Evolutionary conservation across 2,797 vertebrate species (phyloP), one percentile per base, ranked within the genome.

Genomic region (Taenioides sp.): DNA sequence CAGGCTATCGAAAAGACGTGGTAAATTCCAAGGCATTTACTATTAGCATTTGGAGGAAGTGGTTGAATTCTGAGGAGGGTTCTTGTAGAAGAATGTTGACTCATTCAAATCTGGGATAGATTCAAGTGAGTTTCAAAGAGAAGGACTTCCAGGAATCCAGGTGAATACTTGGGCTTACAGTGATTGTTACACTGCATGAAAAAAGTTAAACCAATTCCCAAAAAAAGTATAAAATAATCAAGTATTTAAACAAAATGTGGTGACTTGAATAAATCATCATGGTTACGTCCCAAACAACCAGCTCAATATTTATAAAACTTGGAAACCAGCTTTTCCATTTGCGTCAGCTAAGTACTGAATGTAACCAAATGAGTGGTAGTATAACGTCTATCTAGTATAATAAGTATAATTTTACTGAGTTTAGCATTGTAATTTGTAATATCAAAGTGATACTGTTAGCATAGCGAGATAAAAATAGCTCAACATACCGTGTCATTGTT

Each of bases 11-110:
- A 80, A 58, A 31, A 68, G 31, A 70, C 67, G 49, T 64, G 66
- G 18, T 34, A 72, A 72, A 78, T 77, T 77, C 76, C 69, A 60
- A 18, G 63, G 54, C 57, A 40, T 50, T 77, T 75, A 37, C 31
- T 80, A 54, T 22, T 72, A 57, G 18, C 34, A 47, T 70, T 73
- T 70, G 72, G 22, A 84, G 76, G 74, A 83, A 71, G 74, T 55
- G 22, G 1, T 52, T 72, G 0, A 68, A 23, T 68, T 78, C 67
- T 20, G 58, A 31, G 75, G 71, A 72, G 71, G 80, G 74, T 61
- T 72, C 69, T 52, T 10, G 64, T 3, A 4, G 23, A 65, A 43
- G 40, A 49, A 27, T 25, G 64, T 28, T 27, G 40, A 49, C 43
- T 65, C 43, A 25, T 63, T 18, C 31, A 63, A 63, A 63, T 63